Percentiles rank a stretch among this genome's conserved stretches.
phyloP scores from a whole-genome alignment of 2,888 invertebrate genomes.

The Pterobdella sp. region DNA sequence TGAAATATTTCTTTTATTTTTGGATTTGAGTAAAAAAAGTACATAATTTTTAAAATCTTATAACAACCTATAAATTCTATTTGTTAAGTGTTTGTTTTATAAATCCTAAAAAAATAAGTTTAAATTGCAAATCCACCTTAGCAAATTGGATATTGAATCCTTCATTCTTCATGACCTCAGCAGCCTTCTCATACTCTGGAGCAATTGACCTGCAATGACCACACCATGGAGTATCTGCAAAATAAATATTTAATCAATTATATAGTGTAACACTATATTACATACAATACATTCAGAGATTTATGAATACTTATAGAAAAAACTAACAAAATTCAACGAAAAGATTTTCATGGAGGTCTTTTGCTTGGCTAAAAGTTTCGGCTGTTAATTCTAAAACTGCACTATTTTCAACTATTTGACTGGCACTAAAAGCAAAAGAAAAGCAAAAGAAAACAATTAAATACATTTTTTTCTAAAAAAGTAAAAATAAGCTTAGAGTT shows the following conservation, averaged over 20 bases:
- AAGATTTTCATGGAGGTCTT: slow-evolving; percentile 70
- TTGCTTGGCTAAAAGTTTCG: slow-evolving; percentile 74
- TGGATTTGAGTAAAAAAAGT: no score
- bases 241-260: neutral
- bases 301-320: neutral
- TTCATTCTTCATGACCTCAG: slow-evolving; percentile 69
- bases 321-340: slow-evolving; percentile 98
- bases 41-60: no score
- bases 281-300: neutral
- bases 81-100: no score
- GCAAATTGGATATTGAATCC: slow-evolving; percentile 77
- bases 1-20: no score
- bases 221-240: slow-evolving; percentile 95
- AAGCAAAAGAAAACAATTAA: neutral
- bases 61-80: no score
- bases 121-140: slow-evolving; percentile 98
- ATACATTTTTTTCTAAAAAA: neutral
- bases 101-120: no score
- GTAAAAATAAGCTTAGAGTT: neutral
- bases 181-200: slow-evolving; percentile 91
- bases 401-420: slow-evolving; percentile 61
- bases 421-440: neutral
- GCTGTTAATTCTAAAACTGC: slow-evolving; percentile 76
- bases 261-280: neutral
- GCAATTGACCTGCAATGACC: slow-evolving; percentile 96